Conservation (phyloP, 2,888 invertebrate genomes). For the Bruchidius siliquastri region DNA sequence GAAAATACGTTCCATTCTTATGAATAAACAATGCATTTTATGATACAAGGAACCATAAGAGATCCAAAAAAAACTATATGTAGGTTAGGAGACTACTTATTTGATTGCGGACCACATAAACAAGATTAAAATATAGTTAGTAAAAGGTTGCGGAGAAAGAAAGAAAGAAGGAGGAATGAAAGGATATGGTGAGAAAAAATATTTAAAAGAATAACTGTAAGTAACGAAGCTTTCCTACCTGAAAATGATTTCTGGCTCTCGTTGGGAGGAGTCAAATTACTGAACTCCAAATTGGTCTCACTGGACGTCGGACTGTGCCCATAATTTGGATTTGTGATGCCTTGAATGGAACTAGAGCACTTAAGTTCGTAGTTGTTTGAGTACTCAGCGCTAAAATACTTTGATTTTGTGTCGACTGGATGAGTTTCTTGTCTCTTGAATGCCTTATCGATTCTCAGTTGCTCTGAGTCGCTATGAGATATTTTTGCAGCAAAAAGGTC, state of each 20-base stretch:
- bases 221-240: slow-evolving; percentile 6
- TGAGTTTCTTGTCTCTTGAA: slow-evolving; percentile 40
- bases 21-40: too few relatives aligned
- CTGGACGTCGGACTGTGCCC: slow-evolving; percentile 39
- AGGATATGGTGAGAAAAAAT: too few relatives aligned
- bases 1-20: too few relatives aligned
- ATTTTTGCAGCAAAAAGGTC: slow-evolving; percentile 14
- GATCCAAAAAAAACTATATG: too few relatives aligned
- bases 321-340: slow-evolving; percentile 47
- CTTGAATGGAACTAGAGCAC: slow-evolving; percentile 38
- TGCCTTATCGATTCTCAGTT: slow-evolving; percentile 42
- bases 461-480: slow-evolving; percentile 34
- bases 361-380: slow-evolving; percentile 25
- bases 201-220: too few relatives aligned
- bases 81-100: too few relatives aligned
- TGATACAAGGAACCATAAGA: too few relatives aligned
- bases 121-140: too few relatives aligned
- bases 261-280: slow-evolving; percentile 28
- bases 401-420: slow-evolving; percentile 25
- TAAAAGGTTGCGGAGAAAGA: too few relatives aligned
- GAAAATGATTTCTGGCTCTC: slow-evolving; percentile 20
- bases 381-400: slow-evolving; percentile 14
- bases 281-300: slow-evolving; percentile 32
- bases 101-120: too few relatives aligned
- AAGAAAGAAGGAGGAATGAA: too few relatives aligned